phyloP scores from a whole-genome alignment of 1,140 invertebrate genomes.

The Pectinophora gossypiella region DNA sequence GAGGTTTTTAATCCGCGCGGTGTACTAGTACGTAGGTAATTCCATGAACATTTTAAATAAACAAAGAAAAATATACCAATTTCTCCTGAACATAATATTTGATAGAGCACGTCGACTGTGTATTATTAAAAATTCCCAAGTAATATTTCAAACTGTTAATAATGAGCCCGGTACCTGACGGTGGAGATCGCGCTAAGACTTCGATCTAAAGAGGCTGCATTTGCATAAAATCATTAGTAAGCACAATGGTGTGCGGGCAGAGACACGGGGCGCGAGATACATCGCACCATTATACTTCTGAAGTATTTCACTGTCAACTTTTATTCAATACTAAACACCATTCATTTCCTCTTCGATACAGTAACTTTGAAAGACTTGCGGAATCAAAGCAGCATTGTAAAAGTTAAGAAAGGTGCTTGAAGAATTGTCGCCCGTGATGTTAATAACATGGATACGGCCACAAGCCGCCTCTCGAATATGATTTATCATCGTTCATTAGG shows the following conservation, averaged over 20 bases:
- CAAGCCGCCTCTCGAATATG: conserved; percentile 71
- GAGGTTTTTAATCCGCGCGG: no score
- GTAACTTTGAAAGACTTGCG: neutral
- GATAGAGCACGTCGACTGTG: neutral
- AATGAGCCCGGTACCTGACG: conserved; percentile 72
- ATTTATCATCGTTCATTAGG: conserved; percentile 75
- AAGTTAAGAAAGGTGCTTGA: neutral
- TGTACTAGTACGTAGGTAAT: no score
- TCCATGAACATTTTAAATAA: no score
- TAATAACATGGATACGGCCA: conserved; percentile 47
- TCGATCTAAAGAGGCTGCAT: conserved; percentile 73
- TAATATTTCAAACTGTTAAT: conserved; percentile 74
- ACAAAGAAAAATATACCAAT: no score
- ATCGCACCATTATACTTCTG: conserved; percentile 55
- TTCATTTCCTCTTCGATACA: conserved; percentile 29
- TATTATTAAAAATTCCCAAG: conserved; percentile 55
- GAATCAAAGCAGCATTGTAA: conserved; percentile 30
- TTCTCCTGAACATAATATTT: neutral
- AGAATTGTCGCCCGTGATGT: conserved; percentile 8
- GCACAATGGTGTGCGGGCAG: conserved; percentile 71
- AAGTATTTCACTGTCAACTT: conserved; percentile 37
- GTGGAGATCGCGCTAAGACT: conserved; percentile 73
- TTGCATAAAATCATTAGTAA: conserved; percentile 76
- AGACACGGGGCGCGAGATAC: conserved; percentile 63
- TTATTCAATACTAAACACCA: conserved; percentile 3